A percentile compares a stretch with the other conserved stretches of the same genome.
phyloP scores from a whole-genome alignment of 2,888 invertebrate species.

The Helobdella robusta region DNA sequence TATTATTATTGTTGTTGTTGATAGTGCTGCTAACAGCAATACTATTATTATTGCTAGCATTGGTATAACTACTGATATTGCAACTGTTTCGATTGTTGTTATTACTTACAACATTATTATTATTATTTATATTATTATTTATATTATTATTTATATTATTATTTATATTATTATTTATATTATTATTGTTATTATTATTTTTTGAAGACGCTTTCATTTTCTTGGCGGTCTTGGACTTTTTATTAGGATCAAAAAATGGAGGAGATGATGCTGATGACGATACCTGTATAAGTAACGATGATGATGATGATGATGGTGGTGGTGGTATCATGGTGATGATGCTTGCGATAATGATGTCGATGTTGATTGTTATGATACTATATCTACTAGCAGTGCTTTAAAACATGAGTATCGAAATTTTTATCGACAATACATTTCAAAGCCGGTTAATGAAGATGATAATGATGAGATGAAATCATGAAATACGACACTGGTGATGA shows the following conservation, averaged over 20 bases:
- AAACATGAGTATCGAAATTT: no score
- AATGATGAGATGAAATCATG: background rate
- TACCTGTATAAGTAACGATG: conserved; percentile 5
- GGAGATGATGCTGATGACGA: no score
- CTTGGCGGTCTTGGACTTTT: no score
- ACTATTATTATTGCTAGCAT: conserved; percentile 8
- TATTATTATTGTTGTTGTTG: conserved; percentile 14
- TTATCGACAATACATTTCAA: no score
- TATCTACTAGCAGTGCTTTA: no score
- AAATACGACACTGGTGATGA: no score
- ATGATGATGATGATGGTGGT: conserved; percentile 22
- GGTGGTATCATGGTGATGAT: conserved; percentile 15
- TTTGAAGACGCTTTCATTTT: no score
- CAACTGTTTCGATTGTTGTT: background rate
- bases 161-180: conserved; percentile 14
- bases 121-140: conserved; percentile 15
- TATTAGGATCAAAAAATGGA: no score
- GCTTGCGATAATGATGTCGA: background rate
- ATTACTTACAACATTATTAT: conserved; percentile 4
- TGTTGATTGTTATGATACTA: background rate
- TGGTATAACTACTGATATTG: conserved; percentile 4
- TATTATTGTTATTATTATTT: background rate
- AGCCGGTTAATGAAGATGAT: no score
- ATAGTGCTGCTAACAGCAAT: conserved; percentile 5
- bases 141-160: conserved; percentile 16